These are phyloP conservation scores for Psilopogon haemacephalus DNA, from an alignment of 2,113 vertebrate species.

Conservation along the genomic window DNA sequence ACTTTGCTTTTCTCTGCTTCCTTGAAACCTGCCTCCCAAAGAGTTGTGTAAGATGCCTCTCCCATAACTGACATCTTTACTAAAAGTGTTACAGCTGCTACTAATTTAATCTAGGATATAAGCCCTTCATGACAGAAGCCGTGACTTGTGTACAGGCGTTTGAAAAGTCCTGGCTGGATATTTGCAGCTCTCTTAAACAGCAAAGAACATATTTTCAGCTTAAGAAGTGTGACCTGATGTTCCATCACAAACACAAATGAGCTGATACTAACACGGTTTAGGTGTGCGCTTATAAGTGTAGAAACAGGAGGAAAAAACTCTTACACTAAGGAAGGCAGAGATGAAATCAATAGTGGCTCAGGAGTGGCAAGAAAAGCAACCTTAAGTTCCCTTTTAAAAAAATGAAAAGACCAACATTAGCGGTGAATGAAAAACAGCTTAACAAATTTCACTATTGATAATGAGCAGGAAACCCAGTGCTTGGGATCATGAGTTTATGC, in stretches of 20 bases:
- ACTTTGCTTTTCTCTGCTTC: not conserved
- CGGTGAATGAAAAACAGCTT: not conserved
- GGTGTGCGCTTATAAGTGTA: not conserved
- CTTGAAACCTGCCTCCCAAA: not conserved
- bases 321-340: not conserved
- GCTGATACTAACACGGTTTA: not conserved
- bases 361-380: not conserved
- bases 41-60: not conserved
- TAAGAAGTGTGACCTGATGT: not conserved
- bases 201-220: not conserved
- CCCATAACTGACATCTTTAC: not conserved
- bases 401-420: not conserved
- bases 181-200: not conserved
- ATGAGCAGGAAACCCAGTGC: constrained; percentile 22
- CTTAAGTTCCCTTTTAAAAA: not conserved
- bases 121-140: not conserved
- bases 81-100: constrained; percentile 1
- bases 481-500: constrained; percentile 41
- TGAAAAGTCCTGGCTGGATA: not conserved
- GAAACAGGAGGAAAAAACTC: not conserved
- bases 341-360: not conserved
- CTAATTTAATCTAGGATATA: constrained; percentile 11
- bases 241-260: not conserved
- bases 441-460: constrained; percentile 18
- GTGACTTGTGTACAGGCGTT: not conserved